Evolutionary conservation across 2,888 invertebrate genomes (phyloP).

Genomic region (Buathra laborator): DNA sequence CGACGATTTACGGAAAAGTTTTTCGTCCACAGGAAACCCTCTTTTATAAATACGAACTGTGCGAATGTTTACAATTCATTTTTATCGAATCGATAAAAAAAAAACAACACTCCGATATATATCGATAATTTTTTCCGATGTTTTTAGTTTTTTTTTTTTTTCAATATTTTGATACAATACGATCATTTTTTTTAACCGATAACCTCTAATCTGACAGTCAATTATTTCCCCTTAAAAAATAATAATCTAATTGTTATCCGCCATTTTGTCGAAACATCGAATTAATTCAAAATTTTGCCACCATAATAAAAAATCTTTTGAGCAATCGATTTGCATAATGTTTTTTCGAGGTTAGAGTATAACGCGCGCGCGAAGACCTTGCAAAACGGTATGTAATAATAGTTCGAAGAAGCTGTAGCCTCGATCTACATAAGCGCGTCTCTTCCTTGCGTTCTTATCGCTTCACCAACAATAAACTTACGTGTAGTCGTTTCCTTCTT

Average conservation of each 20-base stretch:
- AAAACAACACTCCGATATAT: not conserved
- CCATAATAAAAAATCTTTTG: too few relatives aligned
- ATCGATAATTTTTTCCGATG: not conserved
- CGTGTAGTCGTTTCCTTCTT: constrained; percentile 1
- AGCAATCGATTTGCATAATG: not conserved
- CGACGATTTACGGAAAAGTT: not conserved
- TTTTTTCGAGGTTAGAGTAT: not conserved
- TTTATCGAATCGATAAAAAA: not conserved
- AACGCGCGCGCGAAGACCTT: not conserved
- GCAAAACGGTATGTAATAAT: not conserved
- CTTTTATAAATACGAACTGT: not conserved
- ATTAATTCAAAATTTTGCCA: too few relatives aligned
- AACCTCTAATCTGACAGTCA: not conserved
- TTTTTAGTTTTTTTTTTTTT: not conserved
- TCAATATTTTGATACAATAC: not conserved
- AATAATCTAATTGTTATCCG: too few relatives aligned
- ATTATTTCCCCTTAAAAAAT: not conserved
- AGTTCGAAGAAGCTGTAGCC: not conserved
- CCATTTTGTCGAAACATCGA: too few relatives aligned
- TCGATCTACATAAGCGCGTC: not conserved
- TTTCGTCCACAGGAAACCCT: not conserved
- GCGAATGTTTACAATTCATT: not conserved
- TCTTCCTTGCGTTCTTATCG: not conserved
- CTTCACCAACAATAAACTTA: not conserved
- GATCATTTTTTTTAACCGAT: not conserved